Evolutionary conservation across 2,113 vertebrate genomes (phyloP), one percentile per base, ranked within the genome.

Genomic region (Rhinichthys klamathensis): DNA sequence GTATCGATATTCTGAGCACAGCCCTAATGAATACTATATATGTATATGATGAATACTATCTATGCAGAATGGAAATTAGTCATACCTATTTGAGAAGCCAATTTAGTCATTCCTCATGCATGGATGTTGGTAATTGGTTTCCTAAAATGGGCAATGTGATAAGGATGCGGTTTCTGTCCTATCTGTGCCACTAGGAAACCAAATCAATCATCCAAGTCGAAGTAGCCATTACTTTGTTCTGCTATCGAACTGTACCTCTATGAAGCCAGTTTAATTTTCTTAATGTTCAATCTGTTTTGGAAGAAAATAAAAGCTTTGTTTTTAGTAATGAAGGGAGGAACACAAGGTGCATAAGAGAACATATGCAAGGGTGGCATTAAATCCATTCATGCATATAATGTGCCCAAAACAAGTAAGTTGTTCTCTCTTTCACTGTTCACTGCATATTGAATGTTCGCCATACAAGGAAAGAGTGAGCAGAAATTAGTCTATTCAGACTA

Each of bases 221-320:
- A 60, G 63, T 35, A 69, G 56, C 12, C 75, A 85, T 80, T 80
- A 80, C 76, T 72, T 32, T 80, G 35, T 70, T 30, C 63, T 46
- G 60, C 65, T 58, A 10, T 35, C 79, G 32, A 44, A 56, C 58
- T 21, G 21, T 15, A 30, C 76, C 35, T 69, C 32, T 79, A 58
- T 38, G 3, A 25, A 58, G 30, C 35, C 49, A 44, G 58, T 79
- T 41, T 44, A 67, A 60, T 79, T 85, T 72, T 72, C n/a, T 12
- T 41, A 41, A 4, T 16, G 46, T 56, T 54, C 49, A 85, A n/a
- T 79, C n/a, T 30, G 61, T 70, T 58, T 70, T 23, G 44, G 32
- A 10, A 70, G 74, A 35, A 76, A 61, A 58, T 16, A 78, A 78
- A 65, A 85, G 74, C 46, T 79, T 58, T 78, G 16, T 41, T 69